These are phyloP conservation scores for Falco concolor DNA, from an alignment of 2,797 vertebrate genomes.

Conservation along the genomic window DNA sequence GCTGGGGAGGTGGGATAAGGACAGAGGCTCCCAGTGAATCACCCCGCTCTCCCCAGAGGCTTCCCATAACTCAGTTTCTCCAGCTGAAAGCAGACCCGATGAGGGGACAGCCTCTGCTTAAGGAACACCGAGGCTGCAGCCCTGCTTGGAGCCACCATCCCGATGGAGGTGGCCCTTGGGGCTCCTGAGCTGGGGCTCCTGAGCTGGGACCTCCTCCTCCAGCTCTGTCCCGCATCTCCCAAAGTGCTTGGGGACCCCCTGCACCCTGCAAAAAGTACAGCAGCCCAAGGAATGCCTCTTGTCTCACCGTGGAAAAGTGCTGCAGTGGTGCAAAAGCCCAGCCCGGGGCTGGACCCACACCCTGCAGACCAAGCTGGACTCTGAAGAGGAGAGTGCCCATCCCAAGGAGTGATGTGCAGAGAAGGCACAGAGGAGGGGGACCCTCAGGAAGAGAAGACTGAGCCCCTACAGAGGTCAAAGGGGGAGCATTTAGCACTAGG, in stretches of 20 bases:
- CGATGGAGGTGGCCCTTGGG: accelerated
- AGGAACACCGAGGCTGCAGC: accelerated
- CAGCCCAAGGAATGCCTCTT: background rate
- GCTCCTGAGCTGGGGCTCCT: background rate
- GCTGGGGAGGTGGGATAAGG: background rate
- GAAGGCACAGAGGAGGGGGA: accelerated
- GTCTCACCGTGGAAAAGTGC: background rate
- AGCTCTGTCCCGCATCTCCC: background rate
- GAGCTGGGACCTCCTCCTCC: no score
- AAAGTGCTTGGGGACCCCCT: accelerated
- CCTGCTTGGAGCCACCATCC: background rate
- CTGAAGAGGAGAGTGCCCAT: background rate
- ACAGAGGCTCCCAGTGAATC: background rate
- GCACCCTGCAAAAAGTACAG: background rate
- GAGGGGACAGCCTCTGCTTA: background rate
- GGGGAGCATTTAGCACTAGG: accelerated
- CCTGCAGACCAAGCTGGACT: background rate
- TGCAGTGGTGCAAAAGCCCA: accelerated
- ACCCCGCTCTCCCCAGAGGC: accelerated
- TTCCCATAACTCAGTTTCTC: background rate
- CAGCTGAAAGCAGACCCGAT: background rate
- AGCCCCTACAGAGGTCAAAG: accelerated
- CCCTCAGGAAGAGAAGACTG: background rate
- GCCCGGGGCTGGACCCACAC: accelerated
- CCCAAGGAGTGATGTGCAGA: accelerated